These are phyloP conservation scores for Eupithecia tripunctaria DNA, from an alignment of 2,888 invertebrate species.

Conservation along the genomic window DNA sequence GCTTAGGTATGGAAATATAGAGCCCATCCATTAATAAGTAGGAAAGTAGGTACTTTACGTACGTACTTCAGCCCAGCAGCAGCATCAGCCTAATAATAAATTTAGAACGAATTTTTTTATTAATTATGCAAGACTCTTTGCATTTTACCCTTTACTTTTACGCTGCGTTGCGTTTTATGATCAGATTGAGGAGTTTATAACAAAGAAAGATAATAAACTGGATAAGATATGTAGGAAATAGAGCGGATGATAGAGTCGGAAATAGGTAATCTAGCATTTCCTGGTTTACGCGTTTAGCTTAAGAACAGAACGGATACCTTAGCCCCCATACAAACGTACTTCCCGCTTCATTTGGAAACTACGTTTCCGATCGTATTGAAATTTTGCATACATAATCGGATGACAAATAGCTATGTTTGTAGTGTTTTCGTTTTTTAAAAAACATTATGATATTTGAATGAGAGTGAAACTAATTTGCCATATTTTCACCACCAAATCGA, in stretches of 20 bases:
- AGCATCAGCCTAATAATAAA: neutral
- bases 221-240: constrained; percentile 28
- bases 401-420: too few species aligned
- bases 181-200: constrained; percentile 28
- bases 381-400: too few species aligned
- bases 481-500: too few species aligned
- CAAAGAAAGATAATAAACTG: constrained; percentile 34
- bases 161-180: constrained; percentile 14
- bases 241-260: constrained; percentile 22
- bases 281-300: constrained; percentile 18
- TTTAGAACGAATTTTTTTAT: neutral
- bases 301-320: too few species aligned
- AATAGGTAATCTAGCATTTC: constrained; percentile 29
- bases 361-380: too few species aligned
- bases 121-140: constrained; percentile 9
- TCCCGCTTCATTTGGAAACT: too few species aligned
- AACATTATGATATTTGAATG: too few species aligned
- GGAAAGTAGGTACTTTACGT: neutral
- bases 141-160: constrained; percentile 17
- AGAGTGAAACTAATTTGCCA: too few species aligned
- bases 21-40: neutral
- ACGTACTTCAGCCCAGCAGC: neutral
- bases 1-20: neutral
- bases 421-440: too few species aligned
- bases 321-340: too few species aligned